phyloP scores from a whole-genome alignment of 1,140 invertebrate genomes.

The Lasioglossum albipes region DNA sequence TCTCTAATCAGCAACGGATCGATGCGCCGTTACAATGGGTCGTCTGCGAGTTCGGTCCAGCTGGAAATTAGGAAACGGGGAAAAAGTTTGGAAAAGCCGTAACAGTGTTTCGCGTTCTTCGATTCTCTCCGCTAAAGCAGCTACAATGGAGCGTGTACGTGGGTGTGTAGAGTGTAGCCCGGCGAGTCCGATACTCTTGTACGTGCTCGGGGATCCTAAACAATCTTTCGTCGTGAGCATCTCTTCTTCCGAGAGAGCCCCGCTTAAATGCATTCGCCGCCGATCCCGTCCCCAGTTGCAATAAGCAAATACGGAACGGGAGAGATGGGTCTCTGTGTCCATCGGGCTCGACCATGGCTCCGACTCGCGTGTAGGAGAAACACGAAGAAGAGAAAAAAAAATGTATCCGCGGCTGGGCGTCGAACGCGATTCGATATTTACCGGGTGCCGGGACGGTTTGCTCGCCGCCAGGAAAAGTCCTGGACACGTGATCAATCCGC shows the following conservation, averaged over 20 bases:
- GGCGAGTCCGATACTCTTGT: constrained; percentile 8
- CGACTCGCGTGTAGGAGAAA: background rate
- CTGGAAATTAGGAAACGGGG: too few species aligned
- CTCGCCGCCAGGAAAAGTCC: constrained; percentile 41
- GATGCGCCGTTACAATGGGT: too few species aligned
- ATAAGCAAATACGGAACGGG: constrained; percentile 30
- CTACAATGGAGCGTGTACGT: constrained; percentile 4
- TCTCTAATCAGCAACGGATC: too few species aligned
- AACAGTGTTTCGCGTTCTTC: background rate
- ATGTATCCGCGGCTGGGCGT: background rate
- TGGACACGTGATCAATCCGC: constrained; percentile 36
- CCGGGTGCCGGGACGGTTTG: constrained; percentile 16
- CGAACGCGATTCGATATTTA: constrained; percentile 49
- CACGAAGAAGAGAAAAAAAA: too few species aligned
- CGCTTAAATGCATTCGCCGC: constrained; percentile 37
- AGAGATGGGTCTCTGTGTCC: too few species aligned
- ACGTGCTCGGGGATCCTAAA: constrained; percentile 34
- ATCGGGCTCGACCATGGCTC: background rate
- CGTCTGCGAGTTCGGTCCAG: too few species aligned
- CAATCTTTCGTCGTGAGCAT: constrained; percentile 34
- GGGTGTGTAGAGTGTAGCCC: background rate
- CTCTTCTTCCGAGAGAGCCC: constrained; percentile 15
- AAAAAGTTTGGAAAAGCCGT: too few species aligned
- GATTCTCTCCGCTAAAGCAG: constrained; percentile 16
- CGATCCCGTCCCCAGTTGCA: constrained; percentile 12